phyloP scores from a whole-genome alignment of 1,140 invertebrate species.

The Charaxes varanes region DNA sequence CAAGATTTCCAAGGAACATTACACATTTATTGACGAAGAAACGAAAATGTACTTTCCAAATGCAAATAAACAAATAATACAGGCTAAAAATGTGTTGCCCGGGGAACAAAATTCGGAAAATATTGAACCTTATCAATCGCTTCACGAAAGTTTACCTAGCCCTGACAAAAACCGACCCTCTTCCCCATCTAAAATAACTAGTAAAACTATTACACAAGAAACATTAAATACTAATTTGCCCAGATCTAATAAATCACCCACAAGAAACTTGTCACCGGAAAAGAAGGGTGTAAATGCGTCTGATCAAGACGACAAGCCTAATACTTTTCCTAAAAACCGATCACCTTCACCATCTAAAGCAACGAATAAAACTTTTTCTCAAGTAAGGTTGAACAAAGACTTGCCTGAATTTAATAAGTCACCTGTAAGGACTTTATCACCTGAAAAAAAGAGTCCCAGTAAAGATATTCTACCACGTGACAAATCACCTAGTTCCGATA shows the following conservation, averaged over 20 bases:
- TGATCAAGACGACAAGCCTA: background rate
- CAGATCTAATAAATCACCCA: conserved; percentile 1
- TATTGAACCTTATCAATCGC: background rate
- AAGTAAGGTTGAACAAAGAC: too few relatives aligned
- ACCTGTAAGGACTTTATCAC: too few relatives aligned
- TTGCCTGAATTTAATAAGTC: too few relatives aligned
- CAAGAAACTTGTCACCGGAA: conserved; percentile 11
- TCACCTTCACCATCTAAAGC: background rate
- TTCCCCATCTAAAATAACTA: conserved; percentile 15
- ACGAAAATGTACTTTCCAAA: conserved; percentile 43
- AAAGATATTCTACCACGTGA: too few relatives aligned
- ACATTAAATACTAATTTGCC: background rate
- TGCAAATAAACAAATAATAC: conserved; percentile 14
- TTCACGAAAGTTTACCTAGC: conserved; percentile 12
- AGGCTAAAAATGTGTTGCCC: background rate
- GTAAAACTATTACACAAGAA: background rate
- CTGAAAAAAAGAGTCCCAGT: too few relatives aligned
- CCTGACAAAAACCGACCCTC: conserved; percentile 15
- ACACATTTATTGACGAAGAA: conserved; percentile 57
- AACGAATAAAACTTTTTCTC: too few relatives aligned
- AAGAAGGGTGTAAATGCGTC: too few relatives aligned
- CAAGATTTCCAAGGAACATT: conserved; percentile 40
- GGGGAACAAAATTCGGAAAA: background rate
- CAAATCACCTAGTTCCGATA: too few relatives aligned
- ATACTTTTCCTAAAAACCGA: background rate